Conservation (phyloP, 2,113 vertebrate genomes). For the Cariama cristata region DNA sequence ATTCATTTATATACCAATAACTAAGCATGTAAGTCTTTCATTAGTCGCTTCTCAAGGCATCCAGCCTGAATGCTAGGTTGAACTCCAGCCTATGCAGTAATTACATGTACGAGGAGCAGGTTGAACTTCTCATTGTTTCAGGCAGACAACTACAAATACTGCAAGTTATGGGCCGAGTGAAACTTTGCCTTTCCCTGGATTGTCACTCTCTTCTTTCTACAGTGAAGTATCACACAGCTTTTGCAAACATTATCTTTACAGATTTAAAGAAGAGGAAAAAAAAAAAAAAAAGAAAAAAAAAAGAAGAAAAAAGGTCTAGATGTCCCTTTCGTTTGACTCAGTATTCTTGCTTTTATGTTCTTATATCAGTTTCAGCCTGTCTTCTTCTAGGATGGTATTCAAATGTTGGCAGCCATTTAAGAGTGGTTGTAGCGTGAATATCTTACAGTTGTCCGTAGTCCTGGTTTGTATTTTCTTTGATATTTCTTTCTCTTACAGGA, state of each 20-base stretch:
- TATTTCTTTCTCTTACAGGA: not conserved
- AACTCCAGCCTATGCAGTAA: not conserved
- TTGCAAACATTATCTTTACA: not conserved
- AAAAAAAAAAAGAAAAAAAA: too few relatives aligned
- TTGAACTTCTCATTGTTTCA: not conserved
- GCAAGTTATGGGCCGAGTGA: not conserved
- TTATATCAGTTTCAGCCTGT: not conserved
- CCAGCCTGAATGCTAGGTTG: not conserved
- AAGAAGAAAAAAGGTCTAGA: accelerated
- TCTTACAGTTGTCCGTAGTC: not conserved
- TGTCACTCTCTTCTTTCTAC: not conserved
- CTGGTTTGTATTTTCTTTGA: not conserved
- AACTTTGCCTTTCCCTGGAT: not conserved
- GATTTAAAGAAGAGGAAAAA: not conserved
- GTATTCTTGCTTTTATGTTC: not conserved
- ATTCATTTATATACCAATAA: not conserved
- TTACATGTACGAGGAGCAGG: not conserved
- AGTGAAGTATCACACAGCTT: not conserved
- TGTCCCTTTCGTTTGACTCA: not conserved
- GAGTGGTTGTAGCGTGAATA: not conserved
- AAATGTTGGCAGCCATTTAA: not conserved
- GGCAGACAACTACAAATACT: not conserved
- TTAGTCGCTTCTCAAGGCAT: not conserved
- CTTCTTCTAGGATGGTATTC: not conserved
- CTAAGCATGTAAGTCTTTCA: not conserved